Conservation (phyloP, 1,140 invertebrate genomes). For the Oscheius sp. region DNA sequence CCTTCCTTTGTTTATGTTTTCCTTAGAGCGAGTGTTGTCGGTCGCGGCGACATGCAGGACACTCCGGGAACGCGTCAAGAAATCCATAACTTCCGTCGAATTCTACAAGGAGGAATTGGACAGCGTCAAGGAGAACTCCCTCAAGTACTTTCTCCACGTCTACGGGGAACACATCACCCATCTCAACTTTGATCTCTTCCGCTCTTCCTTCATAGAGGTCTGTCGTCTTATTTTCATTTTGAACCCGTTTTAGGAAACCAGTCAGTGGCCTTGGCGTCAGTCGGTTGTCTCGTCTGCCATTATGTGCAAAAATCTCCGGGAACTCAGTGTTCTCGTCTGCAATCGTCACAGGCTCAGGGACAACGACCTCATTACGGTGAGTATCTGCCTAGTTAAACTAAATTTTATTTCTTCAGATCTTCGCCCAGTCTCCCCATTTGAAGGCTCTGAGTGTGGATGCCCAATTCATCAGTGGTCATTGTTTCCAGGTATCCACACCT, state of each 20-base stretch:
- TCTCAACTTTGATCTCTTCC: constrained; percentile 29
- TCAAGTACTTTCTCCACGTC: constrained; percentile 8
- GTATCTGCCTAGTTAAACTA: not conserved
- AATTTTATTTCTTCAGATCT: not conserved
- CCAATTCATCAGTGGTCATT: constrained; percentile 21
- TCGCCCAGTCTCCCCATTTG: not conserved
- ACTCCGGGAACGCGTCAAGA: not conserved
- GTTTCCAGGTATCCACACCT: constrained; percentile 13
- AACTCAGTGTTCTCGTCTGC: constrained; percentile 24
- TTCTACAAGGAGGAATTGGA: constrained; percentile 24
- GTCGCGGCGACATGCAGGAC: not conserved
- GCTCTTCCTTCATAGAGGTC: constrained; percentile 15
- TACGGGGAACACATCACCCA: not conserved
- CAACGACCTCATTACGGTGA: constrained; percentile 10
- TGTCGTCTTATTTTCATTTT: not conserved
- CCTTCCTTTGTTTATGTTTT: not conserved
- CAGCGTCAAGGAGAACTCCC: not conserved
- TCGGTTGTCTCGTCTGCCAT: constrained; percentile 10
- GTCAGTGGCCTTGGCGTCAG: constrained; percentile 35
- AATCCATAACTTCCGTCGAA: constrained; percentile 7
- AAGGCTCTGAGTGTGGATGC: constrained; percentile 15
- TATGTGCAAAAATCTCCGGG: constrained; percentile 3
- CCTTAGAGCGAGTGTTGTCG: not conserved
- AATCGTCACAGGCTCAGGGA: constrained; percentile 33
- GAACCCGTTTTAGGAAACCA: constrained; percentile 16